These are phyloP conservation scores for Petrocephalus microphthalmus DNA, from an alignment of 2,113 vertebrate genomes.

Conservation along the genomic window DNA sequence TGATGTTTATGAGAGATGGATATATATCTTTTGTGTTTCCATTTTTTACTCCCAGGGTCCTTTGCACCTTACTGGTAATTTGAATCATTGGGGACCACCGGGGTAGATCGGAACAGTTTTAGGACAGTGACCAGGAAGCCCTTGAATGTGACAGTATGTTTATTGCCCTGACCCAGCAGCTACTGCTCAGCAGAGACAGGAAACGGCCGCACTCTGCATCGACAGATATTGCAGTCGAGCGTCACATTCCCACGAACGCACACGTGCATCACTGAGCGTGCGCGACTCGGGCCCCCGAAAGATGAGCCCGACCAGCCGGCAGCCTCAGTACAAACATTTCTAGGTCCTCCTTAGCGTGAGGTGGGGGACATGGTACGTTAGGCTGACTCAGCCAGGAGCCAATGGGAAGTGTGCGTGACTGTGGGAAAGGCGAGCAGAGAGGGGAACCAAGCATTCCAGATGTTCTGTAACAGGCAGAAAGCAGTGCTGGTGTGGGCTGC, in stretches of 20 bases:
- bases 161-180: background rate
- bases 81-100: background rate
- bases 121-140: background rate
- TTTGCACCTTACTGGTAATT: background rate
- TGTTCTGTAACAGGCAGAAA: background rate
- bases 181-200: background rate
- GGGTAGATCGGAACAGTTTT: background rate
- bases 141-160: background rate
- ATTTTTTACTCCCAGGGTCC: background rate
- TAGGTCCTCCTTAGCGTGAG: background rate
- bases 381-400: background rate
- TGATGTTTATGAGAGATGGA: background rate
- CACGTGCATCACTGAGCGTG: background rate
- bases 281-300: background rate
- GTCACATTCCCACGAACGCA: background rate
- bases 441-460: background rate
- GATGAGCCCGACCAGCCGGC: background rate
- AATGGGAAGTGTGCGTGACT: background rate
- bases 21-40: background rate
- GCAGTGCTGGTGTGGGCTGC: too few species aligned
- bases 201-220: background rate
- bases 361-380: background rate
- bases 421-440: background rate
- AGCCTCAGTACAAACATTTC: background rate
- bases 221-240: background rate